These are phyloP conservation scores for Tribolium freemani DNA, from an alignment of 2,888 invertebrate genomes.

Conservation along the genomic window DNA sequence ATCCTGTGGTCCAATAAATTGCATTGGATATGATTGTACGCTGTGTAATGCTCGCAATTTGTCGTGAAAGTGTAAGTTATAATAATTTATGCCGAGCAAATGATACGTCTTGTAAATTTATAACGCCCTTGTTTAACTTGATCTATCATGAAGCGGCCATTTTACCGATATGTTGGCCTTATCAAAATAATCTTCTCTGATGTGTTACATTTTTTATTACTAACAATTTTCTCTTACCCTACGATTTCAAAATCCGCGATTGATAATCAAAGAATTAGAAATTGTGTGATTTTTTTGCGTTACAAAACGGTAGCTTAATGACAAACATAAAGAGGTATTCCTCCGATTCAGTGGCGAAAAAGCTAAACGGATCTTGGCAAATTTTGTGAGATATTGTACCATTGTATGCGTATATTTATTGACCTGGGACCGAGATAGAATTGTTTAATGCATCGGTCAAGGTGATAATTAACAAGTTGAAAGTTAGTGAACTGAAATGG, in stretches of 20 bases:
- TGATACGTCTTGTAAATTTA: not conserved
- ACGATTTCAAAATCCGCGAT: not conserved
- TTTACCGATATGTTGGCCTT: not conserved
- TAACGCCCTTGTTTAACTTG: not conserved
- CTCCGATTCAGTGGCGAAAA: slow-evolving; percentile 8
- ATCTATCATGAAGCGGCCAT: not conserved
- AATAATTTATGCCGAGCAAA: slow-evolving; percentile 5
- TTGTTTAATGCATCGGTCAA: slow-evolving; percentile 41
- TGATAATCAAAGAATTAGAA: not conserved
- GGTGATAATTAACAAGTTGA: slow-evolving; percentile 37
- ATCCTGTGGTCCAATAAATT: not conserved
- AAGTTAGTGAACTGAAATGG: slow-evolving; percentile 36
- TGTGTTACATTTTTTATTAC: not conserved
- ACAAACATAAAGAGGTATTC: slow-evolving; percentile 17
- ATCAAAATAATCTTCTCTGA: not conserved
- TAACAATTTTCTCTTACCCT: not conserved
- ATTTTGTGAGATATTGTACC: slow-evolving; percentile 41
- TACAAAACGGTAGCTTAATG: slow-evolving; percentile 15
- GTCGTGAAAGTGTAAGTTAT: slow-evolving; percentile 12
- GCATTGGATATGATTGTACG: not conserved
- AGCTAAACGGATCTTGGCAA: slow-evolving; percentile 34
- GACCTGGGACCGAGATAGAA: slow-evolving; percentile 40
- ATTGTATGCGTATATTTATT: slow-evolving; percentile 41
- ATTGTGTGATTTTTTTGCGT: slow-evolving; percentile 6
- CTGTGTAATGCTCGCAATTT: not conserved